Conservation (phyloP, 2,113 vertebrate species). For the Herpetotheres cachinnans region DNA sequence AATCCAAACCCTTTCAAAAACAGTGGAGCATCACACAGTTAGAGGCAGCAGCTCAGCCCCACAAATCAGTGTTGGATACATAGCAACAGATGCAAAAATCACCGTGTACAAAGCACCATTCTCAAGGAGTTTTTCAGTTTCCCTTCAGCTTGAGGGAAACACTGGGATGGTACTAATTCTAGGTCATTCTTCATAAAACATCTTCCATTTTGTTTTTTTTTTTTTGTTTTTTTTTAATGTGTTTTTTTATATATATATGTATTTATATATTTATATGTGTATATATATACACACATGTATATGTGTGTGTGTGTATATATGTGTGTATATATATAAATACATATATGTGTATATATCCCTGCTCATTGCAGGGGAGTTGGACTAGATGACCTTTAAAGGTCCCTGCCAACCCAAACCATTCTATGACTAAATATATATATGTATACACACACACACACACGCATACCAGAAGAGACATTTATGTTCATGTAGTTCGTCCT, state of each 20-base stretch:
- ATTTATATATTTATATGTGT: too few species aligned
- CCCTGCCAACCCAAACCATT: too few species aligned
- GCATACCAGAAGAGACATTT: background rate
- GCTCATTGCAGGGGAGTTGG: too few species aligned
- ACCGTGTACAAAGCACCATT: background rate
- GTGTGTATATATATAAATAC: too few species aligned
- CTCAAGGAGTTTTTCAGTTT: background rate
- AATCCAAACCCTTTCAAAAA: conserved; percentile 9
- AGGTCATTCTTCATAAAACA: background rate
- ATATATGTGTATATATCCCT: too few species aligned
- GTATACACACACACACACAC: too few species aligned
- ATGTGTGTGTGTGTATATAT: too few species aligned
- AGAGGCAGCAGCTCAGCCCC: background rate
- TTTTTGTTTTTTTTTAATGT: background rate
- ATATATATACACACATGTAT: too few species aligned
- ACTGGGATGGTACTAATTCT: background rate
- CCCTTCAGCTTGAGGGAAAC: background rate
- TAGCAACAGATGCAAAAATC: background rate
- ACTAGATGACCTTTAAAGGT: too few species aligned
- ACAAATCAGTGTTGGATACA: background rate
- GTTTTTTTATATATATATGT: background rate
- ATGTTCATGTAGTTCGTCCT: background rate
- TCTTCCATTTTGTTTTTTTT: background rate
- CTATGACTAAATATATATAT: too few species aligned
- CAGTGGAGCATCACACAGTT: background rate